Conservation (phyloP, 2,113 vertebrate genomes). For the Hypomesus transpacificus region DNA sequence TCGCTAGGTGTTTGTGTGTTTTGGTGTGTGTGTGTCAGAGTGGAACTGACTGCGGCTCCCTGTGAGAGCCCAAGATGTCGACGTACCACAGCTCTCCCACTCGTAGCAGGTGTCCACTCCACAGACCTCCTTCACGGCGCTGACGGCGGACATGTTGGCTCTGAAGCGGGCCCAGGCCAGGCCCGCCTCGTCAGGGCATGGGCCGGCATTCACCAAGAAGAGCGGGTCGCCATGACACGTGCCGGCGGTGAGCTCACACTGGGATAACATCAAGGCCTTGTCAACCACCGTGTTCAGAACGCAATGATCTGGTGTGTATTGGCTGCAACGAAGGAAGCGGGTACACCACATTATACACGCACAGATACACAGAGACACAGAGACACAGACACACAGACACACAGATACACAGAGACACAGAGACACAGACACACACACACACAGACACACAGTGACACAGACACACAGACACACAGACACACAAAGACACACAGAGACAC, state of each 20-base stretch:
- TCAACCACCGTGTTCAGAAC: constrained; percentile 67
- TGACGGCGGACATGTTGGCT: constrained; percentile 68
- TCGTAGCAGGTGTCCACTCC: constrained; percentile 83
- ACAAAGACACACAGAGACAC: not conserved
- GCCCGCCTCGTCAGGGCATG: constrained; percentile 57
- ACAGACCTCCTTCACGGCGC: constrained; percentile 75
- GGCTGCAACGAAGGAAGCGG: constrained; percentile 55
- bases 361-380: not conserved
- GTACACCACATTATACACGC: not conserved
- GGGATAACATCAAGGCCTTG: constrained; percentile 67
- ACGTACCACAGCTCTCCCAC: constrained; percentile 87
- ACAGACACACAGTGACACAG: not conserved
- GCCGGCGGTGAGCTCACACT: constrained; percentile 76
- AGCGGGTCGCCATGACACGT: constrained; percentile 77
- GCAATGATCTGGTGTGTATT: constrained; percentile 74
- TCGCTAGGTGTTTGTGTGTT: too few species aligned
- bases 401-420: not conserved
- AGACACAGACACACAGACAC: not conserved
- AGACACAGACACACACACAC: not conserved
- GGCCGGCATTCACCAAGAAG: constrained; percentile 72
- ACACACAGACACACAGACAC: not conserved
- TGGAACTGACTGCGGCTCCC: not conserved
- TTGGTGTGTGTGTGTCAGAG: not conserved
- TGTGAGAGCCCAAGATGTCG: too few species aligned
- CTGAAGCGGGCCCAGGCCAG: constrained; percentile 81